Base-by-base conservation (phyloP, 2,888 invertebrate species). In the Callinectes sapidus region DNA sequence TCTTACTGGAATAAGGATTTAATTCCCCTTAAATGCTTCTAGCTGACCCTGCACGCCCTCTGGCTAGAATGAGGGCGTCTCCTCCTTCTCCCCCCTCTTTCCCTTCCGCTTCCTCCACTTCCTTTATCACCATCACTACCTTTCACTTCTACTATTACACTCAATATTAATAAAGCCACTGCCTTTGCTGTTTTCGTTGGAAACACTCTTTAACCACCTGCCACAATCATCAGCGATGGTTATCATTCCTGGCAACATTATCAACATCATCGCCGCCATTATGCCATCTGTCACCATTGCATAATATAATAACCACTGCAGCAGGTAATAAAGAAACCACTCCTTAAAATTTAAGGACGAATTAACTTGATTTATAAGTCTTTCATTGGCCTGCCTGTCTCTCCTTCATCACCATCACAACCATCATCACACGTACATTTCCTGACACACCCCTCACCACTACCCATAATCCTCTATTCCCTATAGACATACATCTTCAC, bases 11-110 rank as follows among this genome's bases (percentile, higher is more conserved):
- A 89, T 91, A 91, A 89, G 89, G 91, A 89, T 88, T 91, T 91
- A 91, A 91, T 91, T 91, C 91, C 91, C 81, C 88, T 88, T 91
- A 91, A 55, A 89, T 81, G 88, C 87, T 88, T 48, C 54, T 87
- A 48, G 35, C 48, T 91, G 91, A 91, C 89, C 91, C 88, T 66
- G 48, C n/a, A 42, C 54, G 32, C 77, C 91, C 89, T 87, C 81
- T 66, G 88, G 85, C 54, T 89, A 54, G 91, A 39, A 81, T 81
- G 81, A 77, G 81, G 55, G 23, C 54, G 23, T 32, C 55, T 55
- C 55, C 88, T 55, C 32, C 35, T 88, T 5, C 88, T 55, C n/a
- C 87, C 28, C 39, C 28, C 3, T 54, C 55, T 32, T 32, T 1
- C 77, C 13, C n/a, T 48, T 23, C 88, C 42, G 28, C 32, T 42